phyloP scores from a whole-genome alignment of 2,888 invertebrate species.

The Drosophila pegasa region DNA sequence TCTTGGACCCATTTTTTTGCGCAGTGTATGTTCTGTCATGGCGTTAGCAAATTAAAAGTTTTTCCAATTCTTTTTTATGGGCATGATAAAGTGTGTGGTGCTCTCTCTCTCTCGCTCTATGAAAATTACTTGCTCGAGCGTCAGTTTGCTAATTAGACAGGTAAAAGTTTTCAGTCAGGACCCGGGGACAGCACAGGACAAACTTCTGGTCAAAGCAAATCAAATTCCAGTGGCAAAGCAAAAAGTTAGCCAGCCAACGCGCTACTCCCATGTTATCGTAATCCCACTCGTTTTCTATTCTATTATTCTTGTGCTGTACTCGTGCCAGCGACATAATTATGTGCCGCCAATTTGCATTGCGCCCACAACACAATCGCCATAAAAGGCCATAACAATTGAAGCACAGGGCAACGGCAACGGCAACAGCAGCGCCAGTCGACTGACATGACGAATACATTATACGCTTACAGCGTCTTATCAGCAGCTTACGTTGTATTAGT shows the following conservation, averaged over 20 bases:
- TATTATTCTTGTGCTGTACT: slow-evolving; percentile 42
- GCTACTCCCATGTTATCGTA: slow-evolving; percentile 31
- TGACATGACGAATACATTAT: slow-evolving; percentile 26
- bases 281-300: slow-evolving; percentile 47
- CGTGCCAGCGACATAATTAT: slow-evolving; percentile 74
- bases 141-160: slow-evolving; percentile 68
- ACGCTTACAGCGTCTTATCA: slow-evolving; percentile 23
- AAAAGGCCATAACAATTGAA: slow-evolving; percentile 68
- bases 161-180: slow-evolving; percentile 42
- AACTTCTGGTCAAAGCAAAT: slow-evolving; percentile 37
- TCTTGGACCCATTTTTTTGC: slow-evolving; percentile 6
- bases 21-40: slow-evolving; percentile 47
- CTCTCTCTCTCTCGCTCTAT: slow-evolving; percentile 49
- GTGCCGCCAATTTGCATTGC: slow-evolving; percentile 74
- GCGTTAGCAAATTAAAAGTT: slow-evolving; percentile 70
- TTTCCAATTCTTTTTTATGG: slow-evolving; percentile 43
- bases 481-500: neutral
- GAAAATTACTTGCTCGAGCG: slow-evolving; percentile 59
- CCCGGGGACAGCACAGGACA: slow-evolving; percentile 1
- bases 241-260: slow-evolving; percentile 9
- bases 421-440: slow-evolving; percentile 17
- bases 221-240: slow-evolving; percentile 19
- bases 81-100: slow-evolving; percentile 48
- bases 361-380: slow-evolving; percentile 66
- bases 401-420: slow-evolving; percentile 37